Evolutionary conservation across 2,888 invertebrate species (phyloP).

Genomic region (Meteorus colon): DNA sequence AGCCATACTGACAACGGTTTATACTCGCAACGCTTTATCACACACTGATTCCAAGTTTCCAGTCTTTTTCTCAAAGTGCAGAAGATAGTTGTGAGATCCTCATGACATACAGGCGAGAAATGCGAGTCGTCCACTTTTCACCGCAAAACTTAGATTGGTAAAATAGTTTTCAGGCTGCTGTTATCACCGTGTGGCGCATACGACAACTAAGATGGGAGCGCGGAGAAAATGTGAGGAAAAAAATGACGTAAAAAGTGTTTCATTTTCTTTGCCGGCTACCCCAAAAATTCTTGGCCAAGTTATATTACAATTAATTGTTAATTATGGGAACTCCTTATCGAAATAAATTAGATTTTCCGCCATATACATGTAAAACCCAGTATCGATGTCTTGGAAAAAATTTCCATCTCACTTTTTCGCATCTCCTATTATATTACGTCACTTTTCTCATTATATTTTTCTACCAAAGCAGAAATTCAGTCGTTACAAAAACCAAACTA

Average conservation of each 20-base stretch:
- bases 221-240: constrained; percentile 39
- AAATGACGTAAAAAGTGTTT: constrained; percentile 19
- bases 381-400: too few species aligned
- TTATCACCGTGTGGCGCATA: constrained; percentile 57
- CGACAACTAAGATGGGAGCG: constrained; percentile 6
- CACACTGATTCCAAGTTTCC: neutral
- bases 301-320: constrained; percentile 72
- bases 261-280: constrained; percentile 39
- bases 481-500: too few species aligned
- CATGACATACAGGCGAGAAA: constrained; percentile 21
- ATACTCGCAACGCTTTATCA: neutral
- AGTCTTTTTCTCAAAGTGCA: constrained; percentile 12
- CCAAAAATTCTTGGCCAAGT: constrained; percentile 68
- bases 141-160: constrained; percentile 69
- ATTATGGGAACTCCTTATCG: constrained; percentile 70
- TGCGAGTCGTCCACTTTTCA: constrained; percentile 44
- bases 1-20: too few species aligned
- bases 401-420: too few species aligned
- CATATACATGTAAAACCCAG: constrained; percentile 25
- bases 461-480: too few species aligned
- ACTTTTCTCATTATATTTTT: too few species aligned
- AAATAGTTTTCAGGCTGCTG: constrained; percentile 63
- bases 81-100: constrained; percentile 44
- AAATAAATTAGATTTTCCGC: constrained; percentile 67
- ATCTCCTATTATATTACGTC: too few species aligned